Conservation (phyloP, 2,888 invertebrate species). For the Helobdella robusta region DNA sequence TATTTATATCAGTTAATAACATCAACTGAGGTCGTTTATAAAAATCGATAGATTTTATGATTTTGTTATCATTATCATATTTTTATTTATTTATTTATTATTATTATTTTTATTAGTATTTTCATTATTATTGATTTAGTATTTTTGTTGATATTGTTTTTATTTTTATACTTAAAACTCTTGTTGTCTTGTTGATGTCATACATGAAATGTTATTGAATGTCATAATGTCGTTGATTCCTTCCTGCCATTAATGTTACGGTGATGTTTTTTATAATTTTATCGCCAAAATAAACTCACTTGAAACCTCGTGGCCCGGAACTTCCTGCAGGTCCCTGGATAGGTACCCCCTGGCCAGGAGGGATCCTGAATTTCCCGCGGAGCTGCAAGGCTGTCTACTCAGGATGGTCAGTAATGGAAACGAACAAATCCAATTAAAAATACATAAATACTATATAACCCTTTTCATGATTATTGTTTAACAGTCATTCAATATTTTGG, state of each 20-base stretch:
- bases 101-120: neutral
- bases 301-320: conserved; percentile 8
- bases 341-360: conserved; percentile 69
- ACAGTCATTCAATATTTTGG: too few species aligned
- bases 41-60: too few species aligned
- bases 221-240: too few species aligned
- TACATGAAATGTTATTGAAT: too few species aligned
- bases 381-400: conserved; percentile 77
- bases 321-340: too few species aligned
- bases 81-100: neutral
- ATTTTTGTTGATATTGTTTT: too few species aligned
- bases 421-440: too few species aligned
- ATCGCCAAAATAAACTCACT: neutral
- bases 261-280: neutral
- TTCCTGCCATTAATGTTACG: neutral
- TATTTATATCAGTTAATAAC: neutral
- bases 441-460: too few species aligned
- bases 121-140: too few species aligned
- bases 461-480: too few species aligned
- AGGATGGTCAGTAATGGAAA: conserved; percentile 58
- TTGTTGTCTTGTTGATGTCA: too few species aligned
- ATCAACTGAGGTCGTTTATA: neutral
- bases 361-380: conserved; percentile 71
- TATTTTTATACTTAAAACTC: too few species aligned
- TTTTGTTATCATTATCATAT: neutral